Base-by-base conservation (phyloP, 2,888 invertebrate genomes). In the Fragum fragum region DNA sequence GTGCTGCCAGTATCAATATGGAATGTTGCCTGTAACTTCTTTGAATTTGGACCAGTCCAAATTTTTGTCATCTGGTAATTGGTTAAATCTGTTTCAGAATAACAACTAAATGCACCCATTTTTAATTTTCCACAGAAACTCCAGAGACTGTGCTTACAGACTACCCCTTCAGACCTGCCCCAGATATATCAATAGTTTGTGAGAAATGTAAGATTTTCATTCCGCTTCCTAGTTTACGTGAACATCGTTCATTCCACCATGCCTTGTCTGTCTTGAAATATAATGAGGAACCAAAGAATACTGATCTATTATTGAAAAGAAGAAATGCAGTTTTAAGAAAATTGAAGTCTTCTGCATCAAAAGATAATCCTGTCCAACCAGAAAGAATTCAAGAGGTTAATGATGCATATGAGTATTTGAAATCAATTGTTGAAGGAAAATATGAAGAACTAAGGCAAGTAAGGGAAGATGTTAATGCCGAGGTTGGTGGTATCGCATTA, bases 381-480 rank as follows among this genome's bases (percentile, higher is more conserved):
- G 71, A 82, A 52, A 70, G 71, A 28, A 81, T 89, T 39, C 81
- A 89, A 73, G 76, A 80, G 53, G 73, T 89, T 0, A 88, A 94
- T 79, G 91, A 92, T 63, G 93, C 93, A 0, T 93, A 90, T 86
- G 94, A 94, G 85, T 87, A 92, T 61, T 73, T 93, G 21, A 93
- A 93, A 76, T 85, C 91, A 21, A 83, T 92, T 61, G 39, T 94
- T 14, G 93, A 93, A 61, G 91, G 93, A 52, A 92, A 91, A 0
- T 93, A 83, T 83, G 93, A 92, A 66, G 77, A 86, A 29, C 85
- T 85, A n/a, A 85, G 92, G 11, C 88, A 88, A 53, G 85, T 91
- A 28, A 68, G 83, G 47, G 88, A 91, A 47, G 89, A 85, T n/a
- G 86, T 91, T 3, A 87, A 90, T 76, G 88, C 90, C 14, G 82